phyloP scores from a whole-genome alignment of 1,140 invertebrate species.

The Lasaia peninsularis region DNA sequence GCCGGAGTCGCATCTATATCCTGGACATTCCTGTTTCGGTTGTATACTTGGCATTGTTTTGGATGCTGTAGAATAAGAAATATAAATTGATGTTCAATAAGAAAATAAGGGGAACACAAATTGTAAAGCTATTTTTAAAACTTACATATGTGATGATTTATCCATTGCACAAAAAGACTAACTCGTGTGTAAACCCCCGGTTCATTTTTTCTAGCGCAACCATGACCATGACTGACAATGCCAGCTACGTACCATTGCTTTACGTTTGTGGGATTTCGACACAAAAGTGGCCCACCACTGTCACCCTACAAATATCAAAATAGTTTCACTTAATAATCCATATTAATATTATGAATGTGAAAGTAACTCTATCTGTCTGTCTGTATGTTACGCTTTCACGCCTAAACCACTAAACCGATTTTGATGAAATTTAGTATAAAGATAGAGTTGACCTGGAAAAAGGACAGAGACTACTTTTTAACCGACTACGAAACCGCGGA shows the following conservation, averaged over 20 bases:
- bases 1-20: conserved; percentile 81
- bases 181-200: conserved; percentile 91
- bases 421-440: too few species aligned
- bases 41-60: conserved; percentile 61
- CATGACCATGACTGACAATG: conserved; percentile 88
- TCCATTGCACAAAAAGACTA: conserved; percentile 85
- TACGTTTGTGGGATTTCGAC: conserved; percentile 79
- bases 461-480: too few species aligned
- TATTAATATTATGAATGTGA: too few species aligned
- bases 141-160: conserved; percentile 78
- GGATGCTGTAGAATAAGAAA: conserved; percentile 58
- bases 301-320: conserved; percentile 79
- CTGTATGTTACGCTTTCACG: too few species aligned
- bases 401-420: too few species aligned
- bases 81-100: too few species aligned
- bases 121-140: conserved; percentile 10
- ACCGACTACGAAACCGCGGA: too few species aligned
- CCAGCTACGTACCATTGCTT: conserved; percentile 86
- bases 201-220: conserved; percentile 85
- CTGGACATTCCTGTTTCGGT: conserved; percentile 82
- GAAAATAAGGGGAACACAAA: too few species aligned
- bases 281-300: conserved; percentile 88
- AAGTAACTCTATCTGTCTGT: too few species aligned
- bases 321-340: not conserved
- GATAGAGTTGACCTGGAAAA: too few species aligned